Evolutionary conservation across 2,113 vertebrate genomes (phyloP).

Genomic region (Lophotis ruficrista): DNA sequence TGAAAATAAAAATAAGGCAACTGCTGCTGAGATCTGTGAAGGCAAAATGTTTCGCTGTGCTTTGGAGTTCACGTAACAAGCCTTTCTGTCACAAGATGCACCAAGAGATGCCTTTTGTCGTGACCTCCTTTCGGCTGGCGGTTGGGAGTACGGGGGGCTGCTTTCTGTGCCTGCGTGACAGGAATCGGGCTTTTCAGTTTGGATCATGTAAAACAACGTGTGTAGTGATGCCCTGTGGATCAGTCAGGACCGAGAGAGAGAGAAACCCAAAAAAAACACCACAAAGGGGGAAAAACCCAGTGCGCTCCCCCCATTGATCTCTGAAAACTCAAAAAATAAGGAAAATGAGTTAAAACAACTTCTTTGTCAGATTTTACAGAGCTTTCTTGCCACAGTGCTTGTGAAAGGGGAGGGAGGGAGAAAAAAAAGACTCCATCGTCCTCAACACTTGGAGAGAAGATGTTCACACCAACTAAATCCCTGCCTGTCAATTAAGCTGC

Average conservation of each 20-base stretch:
- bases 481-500: not conserved
- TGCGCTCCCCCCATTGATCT: not conserved
- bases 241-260: not conserved
- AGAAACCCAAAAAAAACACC: too few relatives aligned
- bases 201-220: accelerated
- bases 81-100: not conserved
- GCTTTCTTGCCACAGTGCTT: not conserved
- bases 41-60: not conserved
- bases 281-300: not conserved
- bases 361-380: not conserved
- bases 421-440: accelerated
- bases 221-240: not conserved
- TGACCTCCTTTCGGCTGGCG: not conserved
- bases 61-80: not conserved
- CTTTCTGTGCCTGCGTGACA: not conserved
- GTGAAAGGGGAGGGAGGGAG: not conserved
- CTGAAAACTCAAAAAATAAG: not conserved
- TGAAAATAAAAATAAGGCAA: not conserved
- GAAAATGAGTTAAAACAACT: not conserved
- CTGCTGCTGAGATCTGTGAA: not conserved
- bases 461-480: not conserved
- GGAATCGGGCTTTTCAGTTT: not conserved
- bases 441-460: not conserved
- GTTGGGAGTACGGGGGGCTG: not conserved
- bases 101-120: not conserved